phyloP scores from a whole-genome alignment of 1,140 invertebrate species.

The Dreissena polymorpha region DNA sequence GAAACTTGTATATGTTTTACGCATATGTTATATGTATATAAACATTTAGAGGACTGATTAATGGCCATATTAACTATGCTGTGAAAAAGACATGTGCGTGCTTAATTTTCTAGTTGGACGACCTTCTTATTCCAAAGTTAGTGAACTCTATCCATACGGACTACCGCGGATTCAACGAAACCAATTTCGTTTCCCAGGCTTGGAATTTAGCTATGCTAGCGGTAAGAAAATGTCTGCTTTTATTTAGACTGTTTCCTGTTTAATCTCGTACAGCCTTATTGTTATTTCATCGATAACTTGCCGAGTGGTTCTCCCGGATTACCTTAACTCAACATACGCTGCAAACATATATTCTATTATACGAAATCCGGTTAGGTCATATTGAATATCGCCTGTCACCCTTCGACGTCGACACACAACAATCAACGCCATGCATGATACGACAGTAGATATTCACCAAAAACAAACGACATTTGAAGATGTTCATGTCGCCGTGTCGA shows the following conservation, averaged over 20 bases:
- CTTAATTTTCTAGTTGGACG: slow-evolving; percentile 1
- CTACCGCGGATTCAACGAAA: slow-evolving; percentile 42
- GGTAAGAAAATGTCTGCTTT: slow-evolving; percentile 3
- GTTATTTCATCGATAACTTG: neutral
- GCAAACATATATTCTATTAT: neutral
- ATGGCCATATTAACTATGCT: too few relatives aligned
- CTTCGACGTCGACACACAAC: neutral
- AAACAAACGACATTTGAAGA: too few relatives aligned
- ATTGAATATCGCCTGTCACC: neutral
- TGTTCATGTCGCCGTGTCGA: too few relatives aligned
- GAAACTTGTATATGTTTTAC: too few relatives aligned
- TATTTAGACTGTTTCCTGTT: neutral
- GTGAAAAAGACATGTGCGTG: too few relatives aligned
- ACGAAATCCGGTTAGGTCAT: neutral
- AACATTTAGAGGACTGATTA: too few relatives aligned
- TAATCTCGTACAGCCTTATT: neutral
- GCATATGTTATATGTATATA: too few relatives aligned
- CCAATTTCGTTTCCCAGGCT: slow-evolving; percentile 9
- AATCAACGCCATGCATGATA: too few relatives aligned
- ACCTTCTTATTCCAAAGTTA: neutral
- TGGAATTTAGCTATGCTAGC: slow-evolving; percentile 37
- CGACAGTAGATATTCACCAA: too few relatives aligned
- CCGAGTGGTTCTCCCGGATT: neutral
- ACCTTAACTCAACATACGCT: too few relatives aligned
- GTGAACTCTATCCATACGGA: slow-evolving; percentile 2